Base-by-base conservation (phyloP, 2,113 vertebrate genomes). In the Podilymbus podiceps region DNA sequence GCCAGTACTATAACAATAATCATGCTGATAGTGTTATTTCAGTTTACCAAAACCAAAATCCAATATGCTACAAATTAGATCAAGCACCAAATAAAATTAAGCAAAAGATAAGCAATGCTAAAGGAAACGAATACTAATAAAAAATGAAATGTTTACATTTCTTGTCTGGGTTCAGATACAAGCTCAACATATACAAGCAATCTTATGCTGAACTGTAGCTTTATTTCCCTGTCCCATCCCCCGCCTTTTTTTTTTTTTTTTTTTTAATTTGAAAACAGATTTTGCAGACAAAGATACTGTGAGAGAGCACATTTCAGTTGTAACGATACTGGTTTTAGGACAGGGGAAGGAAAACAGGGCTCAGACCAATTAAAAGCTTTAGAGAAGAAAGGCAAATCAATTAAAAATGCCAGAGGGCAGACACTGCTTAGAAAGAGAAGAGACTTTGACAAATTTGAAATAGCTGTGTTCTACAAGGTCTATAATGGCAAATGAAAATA, bases 1-100 rank as follows among this genome's bases (percentile, higher is more conserved):
- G 94, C 88, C 94, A 95, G 77, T 60, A 71, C 40, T 82, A 47
- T 63, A 92, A 90, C 88, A 97, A 96, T 97, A 96, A 97, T 92
- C 69, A 77, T 89, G 90, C 63, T 90, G 94, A 91, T 95, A 94
- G 69, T 64, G 56, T 88, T 90, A 89, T 95, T 96, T 90, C 83
- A 95, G 63, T 95, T 94, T 95, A 91, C 85, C 64, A 71, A 93
- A 94, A 92, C 87, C 85, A 96, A 84, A 92, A 95, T 85, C 82
- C 94, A 96, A 80, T 80, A 74, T 72, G 87, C 82, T 83, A 68
- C 94, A 94, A 94, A 97, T 97, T 97, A 90, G 69, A 95, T 89
- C 66, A 92, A 95, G 89, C 21, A 93, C 46, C 77, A 94, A 94
- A 95, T 88, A 95, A 93, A 93, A 96, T 87, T 49, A 91, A 91